Percentiles rank a stretch among this genome's conserved stretches.
Evolutionary conservation across 2,113 vertebrate genomes (phyloP).

Genomic region (Tetrao urogallus): DNA sequence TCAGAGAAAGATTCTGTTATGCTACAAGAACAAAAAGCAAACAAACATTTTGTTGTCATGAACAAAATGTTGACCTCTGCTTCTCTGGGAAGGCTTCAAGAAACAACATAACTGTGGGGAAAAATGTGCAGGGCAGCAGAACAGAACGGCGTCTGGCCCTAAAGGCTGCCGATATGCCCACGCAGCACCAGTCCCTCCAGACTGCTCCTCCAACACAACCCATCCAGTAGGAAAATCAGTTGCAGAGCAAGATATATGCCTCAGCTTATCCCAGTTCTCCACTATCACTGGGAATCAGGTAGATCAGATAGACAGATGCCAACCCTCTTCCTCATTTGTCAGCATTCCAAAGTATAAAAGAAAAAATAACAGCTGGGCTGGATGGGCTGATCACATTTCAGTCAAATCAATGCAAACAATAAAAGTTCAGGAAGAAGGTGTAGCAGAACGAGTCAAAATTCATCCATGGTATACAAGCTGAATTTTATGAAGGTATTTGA

Average conservation of each 20-base stretch:
- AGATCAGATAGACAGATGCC: neutral
- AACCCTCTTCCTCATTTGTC: neutral
- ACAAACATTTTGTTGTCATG: slow-evolving; percentile 56
- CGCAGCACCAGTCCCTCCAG: neutral
- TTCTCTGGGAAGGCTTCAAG: slow-evolving; percentile 58
- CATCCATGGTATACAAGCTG: neutral
- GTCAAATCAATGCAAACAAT: neutral
- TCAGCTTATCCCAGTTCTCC: neutral
- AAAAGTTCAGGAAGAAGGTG: neutral
- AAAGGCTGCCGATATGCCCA: neutral
- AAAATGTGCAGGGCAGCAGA: slow-evolving; percentile 64
- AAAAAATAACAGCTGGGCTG: neutral
- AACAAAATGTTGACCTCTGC: slow-evolving; percentile 54
- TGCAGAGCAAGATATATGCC: neutral
- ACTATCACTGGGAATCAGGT: neutral
- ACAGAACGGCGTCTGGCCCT: slow-evolving; percentile 15
- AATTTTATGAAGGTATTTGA: neutral
- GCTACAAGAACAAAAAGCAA: slow-evolving; percentile 41
- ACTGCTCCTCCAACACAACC: neutral
- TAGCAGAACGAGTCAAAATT: neutral
- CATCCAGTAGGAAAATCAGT: neutral
- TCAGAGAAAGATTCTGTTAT: slow-evolving; percentile 48
- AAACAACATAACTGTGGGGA: slow-evolving; percentile 26
- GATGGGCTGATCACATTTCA: neutral
- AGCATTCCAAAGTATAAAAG: neutral